phyloP scores from a whole-genome alignment of 2,797 vertebrate genomes.

The Bovichtus variegatus region DNA sequence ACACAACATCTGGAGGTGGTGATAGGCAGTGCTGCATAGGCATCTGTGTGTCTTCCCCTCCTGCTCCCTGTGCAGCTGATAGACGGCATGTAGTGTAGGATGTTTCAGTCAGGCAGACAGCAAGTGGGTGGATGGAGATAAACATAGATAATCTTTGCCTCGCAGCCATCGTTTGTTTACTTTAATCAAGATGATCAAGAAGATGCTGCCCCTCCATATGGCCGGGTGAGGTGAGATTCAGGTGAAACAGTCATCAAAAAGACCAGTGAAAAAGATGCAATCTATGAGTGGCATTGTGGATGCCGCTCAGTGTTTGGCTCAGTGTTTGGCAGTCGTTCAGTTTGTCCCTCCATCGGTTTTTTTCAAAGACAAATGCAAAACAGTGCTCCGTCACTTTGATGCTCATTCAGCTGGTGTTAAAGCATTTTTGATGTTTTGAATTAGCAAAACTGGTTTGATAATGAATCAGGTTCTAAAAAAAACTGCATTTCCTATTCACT shows the following conservation, averaged over 20 bases:
- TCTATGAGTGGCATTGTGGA: background rate
- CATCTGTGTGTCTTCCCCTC: slow-evolving; percentile 7
- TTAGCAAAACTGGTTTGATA: background rate
- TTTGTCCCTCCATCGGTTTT: background rate
- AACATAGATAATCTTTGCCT: slow-evolving; percentile 21
- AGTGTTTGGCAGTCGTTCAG: background rate
- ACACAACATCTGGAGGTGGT: slow-evolving; percentile 60
- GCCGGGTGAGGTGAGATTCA: background rate
- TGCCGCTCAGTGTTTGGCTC: background rate
- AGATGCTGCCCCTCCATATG: background rate
- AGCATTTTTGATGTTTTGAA: background rate
- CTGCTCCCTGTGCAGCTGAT: slow-evolving; percentile 31
- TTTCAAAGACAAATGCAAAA: background rate
- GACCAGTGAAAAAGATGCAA: background rate
- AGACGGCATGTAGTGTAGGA: slow-evolving; percentile 15
- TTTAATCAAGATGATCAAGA: background rate
- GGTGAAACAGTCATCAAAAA: background rate
- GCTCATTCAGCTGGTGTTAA: background rate
- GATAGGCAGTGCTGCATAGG: slow-evolving; percentile 30
- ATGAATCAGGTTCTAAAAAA: background rate
- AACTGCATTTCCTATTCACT: background rate
- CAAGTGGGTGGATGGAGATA: slow-evolving; percentile 18
- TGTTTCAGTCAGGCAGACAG: slow-evolving; percentile 26
- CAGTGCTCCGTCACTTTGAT: background rate
- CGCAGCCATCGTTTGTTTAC: background rate